phyloP scores from a whole-genome alignment of 37 sponge, comb jelly and placozoan species.

The Dysidea cf. avara region DNA sequence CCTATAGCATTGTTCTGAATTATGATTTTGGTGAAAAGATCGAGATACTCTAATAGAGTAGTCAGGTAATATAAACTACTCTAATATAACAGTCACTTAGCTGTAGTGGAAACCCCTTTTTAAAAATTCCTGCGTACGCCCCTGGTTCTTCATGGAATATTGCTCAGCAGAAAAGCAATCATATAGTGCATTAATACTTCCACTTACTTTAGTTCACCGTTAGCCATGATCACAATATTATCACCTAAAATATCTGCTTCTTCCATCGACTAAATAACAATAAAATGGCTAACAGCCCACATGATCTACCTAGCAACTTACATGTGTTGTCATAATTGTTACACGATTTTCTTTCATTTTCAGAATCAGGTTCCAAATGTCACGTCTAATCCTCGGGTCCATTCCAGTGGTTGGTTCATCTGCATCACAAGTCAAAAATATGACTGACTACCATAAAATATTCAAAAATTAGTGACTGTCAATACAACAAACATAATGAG shows the following conservation, averaged over 20 bases:
- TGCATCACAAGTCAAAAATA: slow-evolving; percentile 1
- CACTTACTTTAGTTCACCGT: slow-evolving; percentile 60
- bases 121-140: too few species aligned
- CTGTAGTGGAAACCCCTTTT: too few species aligned
- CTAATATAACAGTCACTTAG: too few species aligned
- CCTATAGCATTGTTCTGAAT: too few species aligned
- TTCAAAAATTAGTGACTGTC: neutral
- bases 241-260: slow-evolving; percentile 88
- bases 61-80: too few species aligned
- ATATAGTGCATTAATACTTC: too few species aligned
- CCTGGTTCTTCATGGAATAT: too few species aligned
- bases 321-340: slow-evolving; percentile 80
- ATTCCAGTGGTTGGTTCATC: slow-evolving; percentile 74
- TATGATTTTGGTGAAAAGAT: too few species aligned
- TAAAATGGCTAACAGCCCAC: neutral
- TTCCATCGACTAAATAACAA: slow-evolving; percentile 65
- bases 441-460: neutral
- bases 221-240: slow-evolving; percentile 77
- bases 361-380: slow-evolving; percentile 85
- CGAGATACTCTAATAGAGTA: too few species aligned
- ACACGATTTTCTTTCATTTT: slow-evolving; percentile 62
- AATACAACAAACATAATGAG: too few species aligned
- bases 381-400: slow-evolving; percentile 78
- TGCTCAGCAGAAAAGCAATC: too few species aligned
- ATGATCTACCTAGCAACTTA: neutral